Evolutionary conservation across 2,113 vertebrate genomes (phyloP).

Genomic region (Laticauda colubrina): DNA sequence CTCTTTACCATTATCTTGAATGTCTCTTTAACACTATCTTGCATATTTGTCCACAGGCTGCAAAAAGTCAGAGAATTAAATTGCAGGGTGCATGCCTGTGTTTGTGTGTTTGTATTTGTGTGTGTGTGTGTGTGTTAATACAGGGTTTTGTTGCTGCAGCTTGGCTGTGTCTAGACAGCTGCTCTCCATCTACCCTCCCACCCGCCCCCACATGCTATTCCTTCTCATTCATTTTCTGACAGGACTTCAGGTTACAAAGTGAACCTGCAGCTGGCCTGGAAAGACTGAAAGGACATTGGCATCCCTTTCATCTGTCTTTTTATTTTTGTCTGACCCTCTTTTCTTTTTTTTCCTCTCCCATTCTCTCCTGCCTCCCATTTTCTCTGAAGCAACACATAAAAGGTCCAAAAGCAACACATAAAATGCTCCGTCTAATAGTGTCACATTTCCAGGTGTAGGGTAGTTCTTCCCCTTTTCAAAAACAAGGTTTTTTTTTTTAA

Average conservation of each 20-base stretch:
- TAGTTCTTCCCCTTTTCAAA: background rate
- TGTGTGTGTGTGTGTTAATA: background rate
- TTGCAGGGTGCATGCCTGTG: background rate
- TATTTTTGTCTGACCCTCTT: background rate
- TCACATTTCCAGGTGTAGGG: background rate
- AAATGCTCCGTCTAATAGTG: background rate
- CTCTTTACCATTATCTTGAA: background rate
- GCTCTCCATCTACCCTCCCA: background rate
- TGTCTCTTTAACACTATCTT: background rate
- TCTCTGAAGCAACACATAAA: conserved; percentile 1
- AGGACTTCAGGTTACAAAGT: conserved; percentile 11
- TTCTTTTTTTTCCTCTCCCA: background rate
- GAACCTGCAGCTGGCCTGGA: conserved; percentile 21
- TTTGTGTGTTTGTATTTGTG: background rate
- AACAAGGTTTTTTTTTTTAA: background rate
- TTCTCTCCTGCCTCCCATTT: background rate
- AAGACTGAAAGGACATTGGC: conserved; percentile 6
- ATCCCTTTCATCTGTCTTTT: conserved; percentile 27
- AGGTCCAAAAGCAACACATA: background rate
- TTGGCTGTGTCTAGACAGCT: conserved; percentile 31
- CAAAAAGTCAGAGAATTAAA: background rate
- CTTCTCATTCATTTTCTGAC: conserved; percentile 27
- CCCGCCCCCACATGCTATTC: background rate
- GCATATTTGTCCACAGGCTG: background rate
- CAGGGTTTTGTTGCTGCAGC: background rate